Base-by-base conservation (phyloP, 2,888 invertebrate species). In the Xestia rhomboidea region DNA sequence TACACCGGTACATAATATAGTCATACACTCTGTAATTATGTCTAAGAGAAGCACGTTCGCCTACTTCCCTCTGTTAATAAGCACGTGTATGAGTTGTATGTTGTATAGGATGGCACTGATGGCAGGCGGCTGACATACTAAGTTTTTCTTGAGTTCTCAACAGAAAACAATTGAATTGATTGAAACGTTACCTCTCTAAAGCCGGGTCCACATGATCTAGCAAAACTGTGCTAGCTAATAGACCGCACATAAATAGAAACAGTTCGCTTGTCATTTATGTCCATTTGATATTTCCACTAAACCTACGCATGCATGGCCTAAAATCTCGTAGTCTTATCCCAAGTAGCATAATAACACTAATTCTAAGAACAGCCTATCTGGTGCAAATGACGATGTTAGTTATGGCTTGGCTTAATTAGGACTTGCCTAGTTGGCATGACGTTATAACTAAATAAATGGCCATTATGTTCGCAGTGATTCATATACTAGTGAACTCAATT, bases 381-480 rank as follows among this genome's bases (percentile, higher is more conserved):
- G 57, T 67, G 81, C 57, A 60, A 68, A 68, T 54, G 76, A 67
- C 66, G 38, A 24, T 18, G 57, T 49, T 68, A 69, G 60, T 66
- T 60, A 76, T 49, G 69, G 77, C 34, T 60, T 34, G 77, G 41
- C 49, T 51, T 81, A n/a, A 82, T 82, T 82, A 71, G 46, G 60
- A 34, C 54, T 67, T 11, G 69, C 62, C 62, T 30, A 41, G 41
- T 49, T 34, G 38, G 46, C n/a, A n/a, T 63, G 67, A 82, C 54
- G 67, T 24, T 68, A 8, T 27, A 64, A 64, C 68, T 2, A 57
- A 57, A 57, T 57, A 66, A 75, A 75, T 68, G 63, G 57, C 64
- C 41, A 64, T 67, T 51, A 62, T 54, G 34, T 34, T 67, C 67
- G 34, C 63, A 54, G 66, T 82, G 62, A 82, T 82, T 82, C 54